phyloP scores from a whole-genome alignment of 2,113 vertebrate species.

The Phyllopteryx taeniolatus region DNA sequence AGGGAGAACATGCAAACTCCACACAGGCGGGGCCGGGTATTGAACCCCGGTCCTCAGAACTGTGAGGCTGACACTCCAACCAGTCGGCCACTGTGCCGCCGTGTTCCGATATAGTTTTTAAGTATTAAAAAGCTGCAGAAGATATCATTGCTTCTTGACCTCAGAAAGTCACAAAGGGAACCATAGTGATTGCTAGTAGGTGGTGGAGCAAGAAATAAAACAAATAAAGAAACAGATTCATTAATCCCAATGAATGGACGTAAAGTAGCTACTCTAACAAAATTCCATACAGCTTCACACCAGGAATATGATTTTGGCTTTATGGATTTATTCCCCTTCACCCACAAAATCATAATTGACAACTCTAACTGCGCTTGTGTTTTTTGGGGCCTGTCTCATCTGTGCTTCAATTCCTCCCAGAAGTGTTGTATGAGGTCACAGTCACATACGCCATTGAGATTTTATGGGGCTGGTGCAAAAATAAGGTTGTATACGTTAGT shows the following conservation, averaged over 20 bases:
- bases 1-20: too few relatives aligned
- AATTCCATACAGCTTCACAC: slow-evolving; percentile 2
- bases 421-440: slow-evolving; percentile 9
- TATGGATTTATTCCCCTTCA: slow-evolving; percentile 7
- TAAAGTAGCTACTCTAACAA: slow-evolving; percentile 14
- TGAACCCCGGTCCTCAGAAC: too few relatives aligned
- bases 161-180: slow-evolving; percentile 12
- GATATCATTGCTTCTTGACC: background rate
- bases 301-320: slow-evolving; percentile 4
- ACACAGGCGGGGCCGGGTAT: too few relatives aligned
- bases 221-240: slow-evolving; percentile 11
- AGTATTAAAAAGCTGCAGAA: background rate
- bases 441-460: background rate
- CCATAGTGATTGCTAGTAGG: slow-evolving; percentile 12
- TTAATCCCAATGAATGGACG: slow-evolving; percentile 16
- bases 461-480: background rate
- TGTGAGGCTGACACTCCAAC: too few relatives aligned
- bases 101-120: too few relatives aligned
- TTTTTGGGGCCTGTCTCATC: slow-evolving; percentile 4
- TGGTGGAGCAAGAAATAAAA: slow-evolving; percentile 29
- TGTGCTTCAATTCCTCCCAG: slow-evolving; percentile 14
- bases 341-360: background rate
- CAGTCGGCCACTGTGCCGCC: too few relatives aligned
- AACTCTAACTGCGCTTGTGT: background rate
- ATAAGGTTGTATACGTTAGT: background rate